Evolutionary conservation across 2,888 invertebrate genomes (phyloP), one percentile per base, ranked within the genome.

Genomic region (Morpho helenor): DNA sequence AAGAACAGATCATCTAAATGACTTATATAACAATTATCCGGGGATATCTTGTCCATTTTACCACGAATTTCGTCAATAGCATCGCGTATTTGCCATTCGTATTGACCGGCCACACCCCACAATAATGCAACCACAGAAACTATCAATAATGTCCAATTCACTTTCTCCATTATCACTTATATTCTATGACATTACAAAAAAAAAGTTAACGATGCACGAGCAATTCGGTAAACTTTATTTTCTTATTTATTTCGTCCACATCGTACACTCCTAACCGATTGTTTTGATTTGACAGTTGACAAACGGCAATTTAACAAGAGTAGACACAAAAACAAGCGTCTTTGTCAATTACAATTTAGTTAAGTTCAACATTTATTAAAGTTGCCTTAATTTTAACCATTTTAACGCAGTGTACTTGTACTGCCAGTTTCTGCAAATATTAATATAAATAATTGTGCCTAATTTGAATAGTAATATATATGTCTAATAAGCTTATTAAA

Each of bases 51-150:
- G 75, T 97, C 96, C 91, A 97, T 94, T 87, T 93, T 94, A 51
- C 94, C 92, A 71, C 96, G 94, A 63, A 99, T 93, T 82, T 97
- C 96, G 78, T 99, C 98, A 75, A 98, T 98, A 52, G 94, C 90
- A 89, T 99, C 99, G 60, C 95, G 93, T 22, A 94, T 88, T 87
- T 98, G 97, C 98, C 98, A 99, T 75, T 97, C 96, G 76, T 95
- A 97, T 79, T 97, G 97, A 31, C 94, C 95, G 86, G 93, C 92
- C 91, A 95, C 94, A 91, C 94, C 94, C 92, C 88, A 87, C 66
- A 87, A 68, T 67, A 89, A 80, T 70, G 74, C 79, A 74, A 83
- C 84, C 52, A 90, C 71, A 49, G 89, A 87, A 74, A 84, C 71
- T 52, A 73, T 64, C 60, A 90, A 68, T 65, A 90, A 76, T 67